Evolutionary conservation across 2,888 invertebrate genomes (phyloP), one percentile per base, ranked within the genome.

Genomic region (Uloborus plumipes): DNA sequence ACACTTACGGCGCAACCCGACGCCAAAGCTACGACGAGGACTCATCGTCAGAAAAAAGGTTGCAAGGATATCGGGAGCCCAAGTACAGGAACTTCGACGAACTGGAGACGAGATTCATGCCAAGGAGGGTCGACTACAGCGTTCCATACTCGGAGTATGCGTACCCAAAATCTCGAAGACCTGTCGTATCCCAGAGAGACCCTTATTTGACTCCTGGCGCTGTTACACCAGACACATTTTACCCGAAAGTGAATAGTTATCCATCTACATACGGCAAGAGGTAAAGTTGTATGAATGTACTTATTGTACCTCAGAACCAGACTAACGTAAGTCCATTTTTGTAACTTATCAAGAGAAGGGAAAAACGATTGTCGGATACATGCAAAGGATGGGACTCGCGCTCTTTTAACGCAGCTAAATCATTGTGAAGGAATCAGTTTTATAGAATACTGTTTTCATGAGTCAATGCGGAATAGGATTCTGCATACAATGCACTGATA

Each of bases 51-150:
- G 75, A 66, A 18, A 65, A 66, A 13, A 64, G 64, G 13, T 58
- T 65, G 20, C 39, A 39, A 15, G 59, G 20, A 2, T 82, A 82
- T 58, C 58, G 49, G n/a, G 70, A 71, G 18, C 81, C 81, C 15
- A 75, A 76, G 22, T 82, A 82, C 66, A 69, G 81, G 13, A 82
- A 82, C 26, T 76, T 71, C 11, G 81, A 70, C 47, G 81, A 82
- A 16, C 16, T 82, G 31, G 81, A 82, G n/a, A 65, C 61, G n/a
- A 51, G 22, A 22, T 82, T 71, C 59, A 53, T n/a, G 11, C 75
- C 75, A 7, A 75, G 75, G 39, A 65, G 75, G 53, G 65, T 75
- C 1, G 81, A 82, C 26, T 16, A 50, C 26, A 20, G 50, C 18
- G 58, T 31, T 18, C 59, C 65, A 3, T 71, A 65, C 18, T 65